phyloP scores from a whole-genome alignment of 2,888 invertebrate genomes.

The Anticlea derivata region DNA sequence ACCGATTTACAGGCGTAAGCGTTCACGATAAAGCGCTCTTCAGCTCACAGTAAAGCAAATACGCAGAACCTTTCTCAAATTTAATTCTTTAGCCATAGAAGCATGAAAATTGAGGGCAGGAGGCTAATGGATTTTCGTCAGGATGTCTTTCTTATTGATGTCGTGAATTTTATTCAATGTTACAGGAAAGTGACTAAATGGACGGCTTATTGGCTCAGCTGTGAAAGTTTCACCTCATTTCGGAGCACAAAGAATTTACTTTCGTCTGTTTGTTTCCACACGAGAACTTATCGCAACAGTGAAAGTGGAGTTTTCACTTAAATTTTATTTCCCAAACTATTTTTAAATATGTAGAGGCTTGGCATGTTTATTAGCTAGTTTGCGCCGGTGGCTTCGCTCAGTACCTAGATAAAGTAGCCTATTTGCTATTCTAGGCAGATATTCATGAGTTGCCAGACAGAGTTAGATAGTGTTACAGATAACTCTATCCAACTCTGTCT shows the following conservation, averaged over 20 bases:
- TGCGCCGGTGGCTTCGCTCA: too few species aligned
- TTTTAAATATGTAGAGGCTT: too few species aligned
- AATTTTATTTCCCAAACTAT: conserved; percentile 6
- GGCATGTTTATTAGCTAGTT: too few species aligned
- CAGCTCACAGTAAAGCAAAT: conserved; percentile 41
- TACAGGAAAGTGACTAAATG: not conserved
- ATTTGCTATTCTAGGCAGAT: too few species aligned
- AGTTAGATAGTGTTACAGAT: too few species aligned
- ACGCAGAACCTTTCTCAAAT: conserved; percentile 44
- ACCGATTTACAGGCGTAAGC: conserved; percentile 54
- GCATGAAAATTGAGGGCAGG: conserved; percentile 38
- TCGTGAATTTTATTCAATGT: conserved; percentile 10
- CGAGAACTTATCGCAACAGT: conserved; percentile 1
- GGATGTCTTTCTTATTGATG: conserved; percentile 19
- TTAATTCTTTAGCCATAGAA: conserved; percentile 42
- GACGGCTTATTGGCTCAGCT: conserved; percentile 4
- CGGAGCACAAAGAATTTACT: conserved; percentile 2
- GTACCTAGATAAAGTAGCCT: too few species aligned
- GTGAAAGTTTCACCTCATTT: conserved; percentile 5
- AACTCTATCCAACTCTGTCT: too few species aligned
- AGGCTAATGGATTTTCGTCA: conserved; percentile 37
- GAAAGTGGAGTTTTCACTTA: not conserved
- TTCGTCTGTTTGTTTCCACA: conserved; percentile 1
- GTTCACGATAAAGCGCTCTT: conserved; percentile 52
- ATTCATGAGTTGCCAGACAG: too few species aligned